Percentiles rank a stretch among this genome's conserved stretches.
phyloP scores from a whole-genome alignment of 2,113 vertebrate genomes.

The Dromiciops gliroides region DNA sequence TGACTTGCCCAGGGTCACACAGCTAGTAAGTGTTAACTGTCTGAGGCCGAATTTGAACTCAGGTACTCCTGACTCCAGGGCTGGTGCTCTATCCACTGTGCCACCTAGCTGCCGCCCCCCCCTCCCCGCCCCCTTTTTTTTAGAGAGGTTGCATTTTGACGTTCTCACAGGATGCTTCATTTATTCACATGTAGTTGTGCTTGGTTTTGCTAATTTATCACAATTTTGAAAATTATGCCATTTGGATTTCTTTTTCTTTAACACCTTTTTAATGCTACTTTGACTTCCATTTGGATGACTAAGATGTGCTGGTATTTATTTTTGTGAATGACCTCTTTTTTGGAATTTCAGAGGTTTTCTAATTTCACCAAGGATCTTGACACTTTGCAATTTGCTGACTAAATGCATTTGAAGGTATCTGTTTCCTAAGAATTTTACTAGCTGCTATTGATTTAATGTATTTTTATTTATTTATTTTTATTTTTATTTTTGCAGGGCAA shows the following conservation, averaged over 20 bases:
- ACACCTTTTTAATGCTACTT: background rate
- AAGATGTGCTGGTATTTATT: background rate
- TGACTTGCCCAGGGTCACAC: too few relatives aligned
- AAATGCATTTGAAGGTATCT: constrained; percentile 14
- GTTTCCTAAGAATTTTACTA: constrained; percentile 7
- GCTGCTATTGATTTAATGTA: background rate
- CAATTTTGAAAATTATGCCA: background rate
- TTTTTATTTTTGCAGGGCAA: too few relatives aligned
- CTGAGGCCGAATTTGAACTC: too few relatives aligned
- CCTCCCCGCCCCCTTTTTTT: too few relatives aligned
- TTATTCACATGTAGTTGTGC: background rate
- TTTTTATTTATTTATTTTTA: background rate
- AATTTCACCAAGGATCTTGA: background rate
- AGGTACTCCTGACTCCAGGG: too few relatives aligned
- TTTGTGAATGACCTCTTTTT: background rate
- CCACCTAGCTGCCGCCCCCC: too few relatives aligned
- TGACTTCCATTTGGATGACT: background rate
- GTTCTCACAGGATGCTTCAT: background rate
- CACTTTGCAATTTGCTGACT: background rate
- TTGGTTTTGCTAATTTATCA: background rate
- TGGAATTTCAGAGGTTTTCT: background rate
- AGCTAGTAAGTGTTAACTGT: too few relatives aligned
- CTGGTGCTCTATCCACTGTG: too few relatives aligned
- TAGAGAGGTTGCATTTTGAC: background rate
- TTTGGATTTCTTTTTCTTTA: background rate